Base-by-base conservation (phyloP, 2,888 invertebrate genomes). In the Villa cingulata region DNA sequence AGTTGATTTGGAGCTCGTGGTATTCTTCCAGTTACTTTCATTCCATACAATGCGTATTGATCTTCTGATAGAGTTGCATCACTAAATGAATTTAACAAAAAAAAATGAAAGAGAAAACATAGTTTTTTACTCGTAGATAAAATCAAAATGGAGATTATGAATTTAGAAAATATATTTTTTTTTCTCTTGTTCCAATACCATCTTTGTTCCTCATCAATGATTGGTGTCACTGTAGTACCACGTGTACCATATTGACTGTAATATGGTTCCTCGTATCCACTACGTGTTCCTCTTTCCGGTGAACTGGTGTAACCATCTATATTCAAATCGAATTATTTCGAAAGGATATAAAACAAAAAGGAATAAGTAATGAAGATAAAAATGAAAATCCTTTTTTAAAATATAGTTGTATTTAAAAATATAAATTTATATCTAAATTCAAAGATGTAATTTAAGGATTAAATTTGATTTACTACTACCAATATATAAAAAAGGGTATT, bases 151-250 rank as follows among this genome's bases (percentile, higher is more conserved):
- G 3, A 18, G 27, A 27, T 19, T 39, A 17, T 39, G 10, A 4
- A 4, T n/a, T 37, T 37, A 37, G n/a, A n/a, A n/a, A 14, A 16
- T 9, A 10, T 5, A 17, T 17, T 37, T n/a, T 37, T 6, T 37
- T 14, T 23, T 23, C 7, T 23, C 7, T 23, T 23, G 4, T 6
- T 6, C 23, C 23, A 6, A 7, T 51, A 66, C 67, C 64, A 84
- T 84, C 80, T 80, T 50, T 86, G 77, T 71, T 92, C 91, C 65
- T 91, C 91, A 62, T 92, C 92, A 56, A 94, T 91, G 49, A 91
- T 83, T 5, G 92, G 90, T 9, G 91, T 87, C 51, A 89, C 88
- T 41, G 75, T 75, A 2, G 75, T 61, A 3, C 77, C 70, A 32
- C 77, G 65, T 7, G 79, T 81, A 7, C 80, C 79, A 62, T 83